These are phyloP conservation scores for Tenthredo livida DNA, from an alignment of 2,888 invertebrate species.

Conservation along the genomic window DNA sequence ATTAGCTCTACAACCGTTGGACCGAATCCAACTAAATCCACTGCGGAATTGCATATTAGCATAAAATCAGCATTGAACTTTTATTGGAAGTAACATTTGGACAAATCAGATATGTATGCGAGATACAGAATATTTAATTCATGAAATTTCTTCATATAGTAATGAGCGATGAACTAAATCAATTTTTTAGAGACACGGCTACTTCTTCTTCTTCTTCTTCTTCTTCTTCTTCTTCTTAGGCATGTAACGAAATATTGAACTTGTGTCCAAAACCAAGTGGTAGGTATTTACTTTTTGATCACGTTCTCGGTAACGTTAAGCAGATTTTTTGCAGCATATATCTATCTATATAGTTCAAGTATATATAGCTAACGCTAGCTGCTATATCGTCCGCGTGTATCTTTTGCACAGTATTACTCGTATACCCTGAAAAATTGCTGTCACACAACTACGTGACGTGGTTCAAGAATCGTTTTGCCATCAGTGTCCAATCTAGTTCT, in stretches of 20 bases:
- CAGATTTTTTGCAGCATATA: conserved; percentile 23
- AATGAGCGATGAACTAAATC: neutral
- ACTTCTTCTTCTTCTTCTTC: conserved; percentile 58
- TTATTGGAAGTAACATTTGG: neutral
- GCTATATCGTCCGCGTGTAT: conserved; percentile 26
- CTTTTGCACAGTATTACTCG: conserved; percentile 17
- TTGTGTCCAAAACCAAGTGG: neutral
- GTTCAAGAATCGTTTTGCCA: neutral
- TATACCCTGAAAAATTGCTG: conserved; percentile 28
- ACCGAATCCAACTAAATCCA: neutral
- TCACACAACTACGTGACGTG: conserved; percentile 33
- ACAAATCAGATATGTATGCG: too few species aligned
- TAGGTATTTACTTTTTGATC: conserved; percentile 31
- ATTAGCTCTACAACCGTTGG: neutral
- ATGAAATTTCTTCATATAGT: neutral
- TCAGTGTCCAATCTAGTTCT: neutral
- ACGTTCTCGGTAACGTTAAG: neutral
- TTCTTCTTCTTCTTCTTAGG: conserved; percentile 56
- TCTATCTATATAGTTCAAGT: neutral
- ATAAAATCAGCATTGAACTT: neutral
- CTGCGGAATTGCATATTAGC: neutral
- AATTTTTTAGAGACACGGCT: conserved; percentile 54
- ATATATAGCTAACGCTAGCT: conserved; percentile 1
- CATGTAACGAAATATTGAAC: neutral
- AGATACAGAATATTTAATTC: neutral